Evolutionary conservation across 2,797 vertebrate genomes (phyloP).

Genomic region (Lindbergichthys nudifrons): DNA sequence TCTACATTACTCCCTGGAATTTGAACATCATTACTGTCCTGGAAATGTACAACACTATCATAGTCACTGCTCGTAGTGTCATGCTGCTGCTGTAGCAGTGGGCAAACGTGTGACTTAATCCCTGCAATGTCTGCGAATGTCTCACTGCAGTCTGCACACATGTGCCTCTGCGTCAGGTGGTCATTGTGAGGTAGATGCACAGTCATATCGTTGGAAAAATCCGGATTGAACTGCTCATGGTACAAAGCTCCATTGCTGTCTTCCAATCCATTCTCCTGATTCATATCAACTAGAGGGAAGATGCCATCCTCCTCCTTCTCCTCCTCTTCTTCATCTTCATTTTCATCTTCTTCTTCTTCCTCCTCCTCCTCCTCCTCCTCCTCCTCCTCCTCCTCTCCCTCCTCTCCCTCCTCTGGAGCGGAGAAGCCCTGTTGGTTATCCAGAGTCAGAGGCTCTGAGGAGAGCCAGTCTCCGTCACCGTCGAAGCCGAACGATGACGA

Average conservation of each 20-base stretch:
- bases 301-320: slow-evolving; percentile 49
- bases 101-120: slow-evolving; percentile 84
- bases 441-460: slow-evolving; percentile 81
- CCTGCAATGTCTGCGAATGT: slow-evolving; percentile 85
- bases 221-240: slow-evolving; percentile 74
- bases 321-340: slow-evolving; percentile 44
- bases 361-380: slow-evolving; percentile 63
- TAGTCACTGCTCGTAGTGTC: slow-evolving; percentile 54
- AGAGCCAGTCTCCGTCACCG: slow-evolving; percentile 84
- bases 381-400: slow-evolving; percentile 51
- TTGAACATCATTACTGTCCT: slow-evolving; percentile 56
- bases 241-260: slow-evolving; percentile 56
- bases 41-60: slow-evolving; percentile 64
- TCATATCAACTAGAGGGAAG: slow-evolving; percentile 47
- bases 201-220: slow-evolving; percentile 70
- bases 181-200: slow-evolving; percentile 81
- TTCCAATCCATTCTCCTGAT: slow-evolving; percentile 68
- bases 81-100: slow-evolving; percentile 77
- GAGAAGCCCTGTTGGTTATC: slow-evolving; percentile 77
- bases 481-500: slow-evolving; percentile 66
- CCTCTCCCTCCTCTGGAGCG: slow-evolving; percentile 65
- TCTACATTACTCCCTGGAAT: slow-evolving; percentile 59
- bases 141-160: slow-evolving; percentile 87
- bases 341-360: background rate
- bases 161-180: slow-evolving; percentile 83